phyloP scores from a whole-genome alignment of 2,113 vertebrate species.

The Oncorhynchus nerka region DNA sequence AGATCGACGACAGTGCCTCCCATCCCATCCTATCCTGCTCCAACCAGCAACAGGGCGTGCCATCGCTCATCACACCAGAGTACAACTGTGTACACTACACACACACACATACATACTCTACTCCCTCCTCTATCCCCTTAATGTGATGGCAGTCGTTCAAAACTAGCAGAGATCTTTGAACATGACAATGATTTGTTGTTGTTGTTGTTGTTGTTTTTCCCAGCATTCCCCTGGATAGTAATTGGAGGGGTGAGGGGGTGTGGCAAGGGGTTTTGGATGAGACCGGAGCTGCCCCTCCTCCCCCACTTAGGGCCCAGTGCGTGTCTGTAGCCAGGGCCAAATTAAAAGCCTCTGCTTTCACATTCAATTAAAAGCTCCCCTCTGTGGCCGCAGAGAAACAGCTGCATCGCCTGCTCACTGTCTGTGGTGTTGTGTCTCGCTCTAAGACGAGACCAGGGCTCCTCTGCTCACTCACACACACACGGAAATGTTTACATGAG shows the following conservation, averaged over 20 bases:
- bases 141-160: too few relatives aligned
- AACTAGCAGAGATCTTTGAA: slow-evolving; percentile 6
- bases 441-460: slow-evolving; percentile 39
- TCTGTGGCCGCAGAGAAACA: slow-evolving; percentile 69
- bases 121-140: too few relatives aligned
- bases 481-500: slow-evolving; percentile 61
- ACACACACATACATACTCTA: too few relatives aligned
- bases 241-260: slow-evolving; percentile 44
- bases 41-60: too few relatives aligned
- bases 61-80: too few relatives aligned
- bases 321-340: slow-evolving; percentile 62
- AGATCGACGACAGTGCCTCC: too few relatives aligned
- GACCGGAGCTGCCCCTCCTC: slow-evolving; percentile 4
- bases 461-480: slow-evolving; percentile 9
- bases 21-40: too few relatives aligned
- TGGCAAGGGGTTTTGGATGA: slow-evolving; percentile 25
- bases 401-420: slow-evolving; percentile 70
- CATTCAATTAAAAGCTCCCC: slow-evolving; percentile 77
- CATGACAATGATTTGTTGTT: slow-evolving; percentile 36
- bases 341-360: slow-evolving; percentile 75
- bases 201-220: slow-evolving; percentile 26
- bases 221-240: slow-evolving; percentile 52
- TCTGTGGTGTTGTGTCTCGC: slow-evolving; percentile 58
- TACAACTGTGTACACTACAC: too few relatives aligned
- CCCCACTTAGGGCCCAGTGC: slow-evolving; percentile 10